A percentile compares a stretch with the other conserved stretches of the same genome.
Conservation (phyloP, 2,797 vertebrate genomes). For the Crenichthys baileyi region DNA sequence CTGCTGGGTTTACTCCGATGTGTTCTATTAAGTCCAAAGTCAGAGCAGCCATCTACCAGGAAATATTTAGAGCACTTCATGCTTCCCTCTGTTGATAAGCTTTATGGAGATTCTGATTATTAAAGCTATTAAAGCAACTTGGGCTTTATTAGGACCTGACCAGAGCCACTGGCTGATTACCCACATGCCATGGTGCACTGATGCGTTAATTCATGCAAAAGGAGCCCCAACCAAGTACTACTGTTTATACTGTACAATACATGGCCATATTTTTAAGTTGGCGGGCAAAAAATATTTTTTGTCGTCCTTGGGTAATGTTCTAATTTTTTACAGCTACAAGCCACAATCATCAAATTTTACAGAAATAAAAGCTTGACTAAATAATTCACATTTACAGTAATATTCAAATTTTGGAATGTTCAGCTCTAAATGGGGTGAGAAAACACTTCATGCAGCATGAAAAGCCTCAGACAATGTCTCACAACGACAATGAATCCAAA, state of each 20-base stretch:
- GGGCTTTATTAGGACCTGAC: too few species aligned
- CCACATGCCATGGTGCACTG: too few species aligned
- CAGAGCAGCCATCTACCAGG: too few species aligned
- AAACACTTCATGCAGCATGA: background rate
- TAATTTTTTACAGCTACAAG: background rate
- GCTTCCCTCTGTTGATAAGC: too few species aligned
- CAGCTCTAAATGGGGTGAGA: background rate
- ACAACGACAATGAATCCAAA: background rate
- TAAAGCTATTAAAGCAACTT: too few species aligned
- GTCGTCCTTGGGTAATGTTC: background rate
- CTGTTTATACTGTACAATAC: too few species aligned
- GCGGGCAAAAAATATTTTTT: background rate
- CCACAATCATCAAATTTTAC: background rate
- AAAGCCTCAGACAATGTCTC: background rate
- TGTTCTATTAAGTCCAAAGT: too few species aligned
- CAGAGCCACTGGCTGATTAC: too few species aligned
- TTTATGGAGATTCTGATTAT: too few species aligned
- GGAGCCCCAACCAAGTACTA: too few species aligned
- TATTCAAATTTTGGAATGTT: background rate
- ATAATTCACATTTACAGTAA: background rate
- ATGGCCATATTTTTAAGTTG: background rate
- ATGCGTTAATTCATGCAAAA: too few species aligned
- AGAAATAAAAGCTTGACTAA: background rate
- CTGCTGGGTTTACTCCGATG: background rate
- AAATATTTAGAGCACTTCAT: too few species aligned